phyloP scores from a whole-genome alignment of 2,113 vertebrate species.

The Bos taurus region DNA sequence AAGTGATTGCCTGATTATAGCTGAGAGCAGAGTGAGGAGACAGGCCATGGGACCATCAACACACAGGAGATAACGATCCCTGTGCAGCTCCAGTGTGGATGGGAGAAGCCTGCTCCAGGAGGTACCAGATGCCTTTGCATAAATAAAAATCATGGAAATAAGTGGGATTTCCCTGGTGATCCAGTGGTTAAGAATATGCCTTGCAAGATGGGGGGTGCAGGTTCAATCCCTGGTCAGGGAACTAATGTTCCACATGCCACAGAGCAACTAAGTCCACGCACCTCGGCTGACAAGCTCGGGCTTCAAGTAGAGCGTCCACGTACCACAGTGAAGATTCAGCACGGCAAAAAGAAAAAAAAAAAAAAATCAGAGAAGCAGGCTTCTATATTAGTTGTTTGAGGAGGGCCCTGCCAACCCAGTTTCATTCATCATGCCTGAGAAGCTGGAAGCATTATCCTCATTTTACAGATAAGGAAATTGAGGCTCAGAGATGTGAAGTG shows the following conservation, averaged over 20 bases:
- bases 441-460: neutral
- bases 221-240: neutral
- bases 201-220: neutral
- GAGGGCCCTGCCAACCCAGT: neutral
- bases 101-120: neutral
- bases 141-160: neutral
- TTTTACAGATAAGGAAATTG: neutral
- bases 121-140: neutral
- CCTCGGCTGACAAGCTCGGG: rapidly evolving
- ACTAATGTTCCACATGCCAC: neutral
- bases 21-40: neutral
- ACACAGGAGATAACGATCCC: rapidly evolving
- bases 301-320: neutral
- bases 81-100: neutral
- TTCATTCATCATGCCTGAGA: neutral
- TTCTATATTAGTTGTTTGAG: neutral
- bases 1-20: conserved; percentile 12
- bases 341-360: neutral
- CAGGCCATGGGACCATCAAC: neutral
- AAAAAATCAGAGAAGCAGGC: neutral
- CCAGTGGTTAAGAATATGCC: neutral
- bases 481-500: neutral
- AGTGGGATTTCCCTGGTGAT: neutral
- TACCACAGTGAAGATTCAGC: neutral
- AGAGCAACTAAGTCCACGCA: neutral